These are phyloP conservation scores for Drosophila biarmipes DNA, from an alignment of 1,140 invertebrate genomes.

Conservation along the genomic window DNA sequence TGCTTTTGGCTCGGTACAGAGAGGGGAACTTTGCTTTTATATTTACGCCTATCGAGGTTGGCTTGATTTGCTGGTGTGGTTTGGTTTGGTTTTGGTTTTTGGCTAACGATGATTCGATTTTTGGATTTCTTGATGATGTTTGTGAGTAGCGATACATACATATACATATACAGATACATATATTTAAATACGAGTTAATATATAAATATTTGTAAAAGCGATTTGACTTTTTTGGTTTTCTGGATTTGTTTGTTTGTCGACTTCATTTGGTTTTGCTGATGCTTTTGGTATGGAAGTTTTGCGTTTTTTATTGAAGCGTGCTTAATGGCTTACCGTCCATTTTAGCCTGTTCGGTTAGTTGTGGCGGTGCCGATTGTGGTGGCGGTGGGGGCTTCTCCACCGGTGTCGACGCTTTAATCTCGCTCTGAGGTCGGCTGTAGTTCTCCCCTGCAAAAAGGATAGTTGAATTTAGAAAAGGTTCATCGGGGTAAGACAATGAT, in stretches of 20 bases:
- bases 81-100: slow-evolving; percentile 29
- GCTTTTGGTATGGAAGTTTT: slow-evolving; percentile 78
- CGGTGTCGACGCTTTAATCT: slow-evolving; percentile 89
- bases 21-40: slow-evolving; percentile 70
- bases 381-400: slow-evolving; percentile 87
- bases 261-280: slow-evolving; percentile 61
- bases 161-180: slow-evolving; percentile 81
- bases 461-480: too few species aligned
- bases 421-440: slow-evolving; percentile 88
- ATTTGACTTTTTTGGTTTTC: slow-evolving; percentile 51
- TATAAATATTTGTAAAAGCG: slow-evolving; percentile 84
- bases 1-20: slow-evolving; percentile 58
- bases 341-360: slow-evolving; percentile 86
- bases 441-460: slow-evolving; percentile 63
- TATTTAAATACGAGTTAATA: slow-evolving; percentile 81
- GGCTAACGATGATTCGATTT: slow-evolving; percentile 76
- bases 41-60: slow-evolving; percentile 77
- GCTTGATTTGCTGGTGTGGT: slow-evolving; percentile 57
- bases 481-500: not conserved
- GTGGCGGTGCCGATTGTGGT: slow-evolving; percentile 88
- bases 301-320: slow-evolving; percentile 79
- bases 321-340: slow-evolving; percentile 84
- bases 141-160: slow-evolving; percentile 83
- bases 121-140: slow-evolving; percentile 66
- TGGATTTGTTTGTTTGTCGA: slow-evolving; percentile 42